Conservation (phyloP, 2,797 vertebrate genomes). For the Poeciliopsis presidionis region DNA sequence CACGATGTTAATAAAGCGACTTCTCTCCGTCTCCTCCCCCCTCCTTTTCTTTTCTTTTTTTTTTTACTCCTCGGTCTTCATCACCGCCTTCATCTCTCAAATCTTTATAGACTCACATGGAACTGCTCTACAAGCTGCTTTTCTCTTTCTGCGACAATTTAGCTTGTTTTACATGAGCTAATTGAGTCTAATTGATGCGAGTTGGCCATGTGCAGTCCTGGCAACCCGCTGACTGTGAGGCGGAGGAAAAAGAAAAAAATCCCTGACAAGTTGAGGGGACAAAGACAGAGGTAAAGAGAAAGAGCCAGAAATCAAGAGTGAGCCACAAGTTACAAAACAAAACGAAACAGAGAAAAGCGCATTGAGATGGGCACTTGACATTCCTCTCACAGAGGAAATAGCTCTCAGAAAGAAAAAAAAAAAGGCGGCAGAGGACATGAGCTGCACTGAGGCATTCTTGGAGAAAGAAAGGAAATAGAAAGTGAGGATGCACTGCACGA, state of each 20-base stretch:
- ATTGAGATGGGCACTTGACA: conserved; percentile 75
- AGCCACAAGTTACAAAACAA: conserved; percentile 56
- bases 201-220: conserved; percentile 10
- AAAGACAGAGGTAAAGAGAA: conserved; percentile 17
- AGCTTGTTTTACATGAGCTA: conserved; percentile 42
- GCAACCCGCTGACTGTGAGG: conserved; percentile 11
- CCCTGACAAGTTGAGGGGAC: conserved; percentile 5
- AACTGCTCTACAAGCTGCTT: conserved; percentile 21
- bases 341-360: conserved; percentile 48
- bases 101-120: conserved; percentile 24
- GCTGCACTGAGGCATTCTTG: conserved; percentile 58
- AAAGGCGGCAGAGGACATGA: conserved; percentile 66
- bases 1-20: conserved; percentile 77
- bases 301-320: conserved; percentile 34
- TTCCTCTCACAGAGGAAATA: conserved; percentile 78
- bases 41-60: conserved; percentile 1
- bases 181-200: conserved; percentile 24
- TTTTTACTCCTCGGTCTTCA: conserved; percentile 11
- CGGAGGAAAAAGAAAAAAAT: neutral
- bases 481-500: conserved; percentile 33
- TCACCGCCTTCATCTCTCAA: conserved; percentile 2
- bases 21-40: conserved; percentile 57
- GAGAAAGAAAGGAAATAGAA: conserved; percentile 56
- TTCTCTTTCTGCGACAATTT: neutral
- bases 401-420: conserved; percentile 66